Evolutionary conservation across 2,797 vertebrate genomes (phyloP).

Genomic region (Liparis tanakae): DNA sequence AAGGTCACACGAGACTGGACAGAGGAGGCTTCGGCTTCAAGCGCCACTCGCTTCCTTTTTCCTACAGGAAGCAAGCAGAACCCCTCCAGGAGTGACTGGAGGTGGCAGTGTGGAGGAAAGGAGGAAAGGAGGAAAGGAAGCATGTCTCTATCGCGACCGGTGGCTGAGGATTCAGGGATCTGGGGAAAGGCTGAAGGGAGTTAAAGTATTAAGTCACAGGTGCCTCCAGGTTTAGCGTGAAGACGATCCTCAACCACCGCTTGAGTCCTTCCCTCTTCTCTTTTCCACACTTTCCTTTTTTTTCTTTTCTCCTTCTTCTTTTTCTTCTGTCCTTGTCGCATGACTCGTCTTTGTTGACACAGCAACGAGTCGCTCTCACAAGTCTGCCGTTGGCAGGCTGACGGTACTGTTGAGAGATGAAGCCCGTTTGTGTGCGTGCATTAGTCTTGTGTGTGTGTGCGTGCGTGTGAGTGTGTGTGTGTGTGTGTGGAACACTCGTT

Average conservation of each 20-base stretch:
- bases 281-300: conserved; percentile 55
- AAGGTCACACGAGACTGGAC: background rate
- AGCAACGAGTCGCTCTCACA: conserved; percentile 64
- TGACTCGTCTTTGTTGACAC: conserved; percentile 75
- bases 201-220: conserved; percentile 20
- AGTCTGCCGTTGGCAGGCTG: conserved; percentile 55
- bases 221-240: conserved; percentile 18
- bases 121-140: too few species aligned
- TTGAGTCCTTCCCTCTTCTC: conserved; percentile 57
- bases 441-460: background rate
- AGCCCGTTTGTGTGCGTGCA: conserved; percentile 14
- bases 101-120: background rate
- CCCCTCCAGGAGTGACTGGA: background rate
- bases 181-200: conserved; percentile 25
- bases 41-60: background rate
- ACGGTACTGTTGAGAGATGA: conserved; percentile 50
- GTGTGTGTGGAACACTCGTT: conserved; percentile 59
- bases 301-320: conserved; percentile 16
- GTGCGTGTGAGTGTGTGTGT: conserved; percentile 24
- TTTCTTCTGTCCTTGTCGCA: conserved; percentile 27
- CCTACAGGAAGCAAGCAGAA: background rate
- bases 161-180: conserved; percentile 36
- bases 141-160: conserved; percentile 5
- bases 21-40: background rate
- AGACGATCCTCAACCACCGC: conserved; percentile 49